A percentile compares a stretch with the other conserved stretches of the same genome.
These are phyloP conservation scores for Ondatra zibethicus DNA, from an alignment of 2,113 vertebrate genomes.

Conservation along the genomic window DNA sequence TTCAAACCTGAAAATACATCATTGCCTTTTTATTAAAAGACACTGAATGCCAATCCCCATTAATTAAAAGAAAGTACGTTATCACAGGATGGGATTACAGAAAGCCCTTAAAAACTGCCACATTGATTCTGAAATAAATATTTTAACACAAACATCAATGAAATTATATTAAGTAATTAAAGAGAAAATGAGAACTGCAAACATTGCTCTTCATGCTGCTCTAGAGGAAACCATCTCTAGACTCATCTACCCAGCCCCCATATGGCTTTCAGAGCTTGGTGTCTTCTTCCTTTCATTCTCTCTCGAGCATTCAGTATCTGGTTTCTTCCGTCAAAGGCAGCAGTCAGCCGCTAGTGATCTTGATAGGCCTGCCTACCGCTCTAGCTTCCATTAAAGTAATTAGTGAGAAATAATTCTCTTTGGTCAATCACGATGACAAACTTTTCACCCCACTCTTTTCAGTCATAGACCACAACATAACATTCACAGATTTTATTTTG, in stretches of 20 bases:
- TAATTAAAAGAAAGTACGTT: conserved; percentile 69
- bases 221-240: not conserved
- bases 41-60: conserved; percentile 1
- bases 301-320: not conserved
- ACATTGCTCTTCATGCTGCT: not conserved
- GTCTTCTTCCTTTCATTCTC: not conserved
- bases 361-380: not conserved
- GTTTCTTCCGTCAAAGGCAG: not conserved
- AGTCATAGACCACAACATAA: not conserved
- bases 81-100: conserved; percentile 57
- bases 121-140: conserved; percentile 69
- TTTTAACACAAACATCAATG: conserved; percentile 64
- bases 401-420: not conserved
- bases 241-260: not conserved
- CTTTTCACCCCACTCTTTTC: no score
- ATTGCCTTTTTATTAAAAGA: conserved; percentile 60
- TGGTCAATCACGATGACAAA: not conserved
- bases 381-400: not conserved
- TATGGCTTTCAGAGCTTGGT: not conserved
- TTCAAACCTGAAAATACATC: conserved; percentile 61
- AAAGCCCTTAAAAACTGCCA: conserved; percentile 49
- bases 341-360: not conserved
- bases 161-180: conserved; percentile 64
- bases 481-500: not conserved
- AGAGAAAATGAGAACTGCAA: conserved; percentile 29